These are phyloP conservation scores for Plebejus melissa DNA, from an alignment of 2,888 invertebrate species.

Conservation along the genomic window DNA sequence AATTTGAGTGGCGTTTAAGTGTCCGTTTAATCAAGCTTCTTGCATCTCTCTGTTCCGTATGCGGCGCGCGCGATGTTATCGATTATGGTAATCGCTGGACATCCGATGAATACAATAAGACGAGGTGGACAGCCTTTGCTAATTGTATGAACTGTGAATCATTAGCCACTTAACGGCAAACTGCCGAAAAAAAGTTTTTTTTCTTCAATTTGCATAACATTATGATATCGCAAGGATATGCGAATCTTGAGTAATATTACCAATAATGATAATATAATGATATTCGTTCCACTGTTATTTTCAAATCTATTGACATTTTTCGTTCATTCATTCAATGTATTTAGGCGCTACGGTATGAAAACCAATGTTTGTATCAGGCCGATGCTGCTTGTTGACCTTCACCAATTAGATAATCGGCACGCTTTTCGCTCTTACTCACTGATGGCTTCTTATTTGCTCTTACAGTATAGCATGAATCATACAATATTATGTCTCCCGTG, in stretches of 20 bases:
- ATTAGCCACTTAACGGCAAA: conserved; percentile 63
- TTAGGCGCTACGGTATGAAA: neutral
- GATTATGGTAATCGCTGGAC: conserved; percentile 77
- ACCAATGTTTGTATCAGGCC: neutral
- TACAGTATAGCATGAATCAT: conserved; percentile 67
- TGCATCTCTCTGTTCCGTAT: conserved; percentile 69
- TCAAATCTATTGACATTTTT: no score
- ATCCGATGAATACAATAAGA: conserved; percentile 77
- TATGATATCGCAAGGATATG: neutral
- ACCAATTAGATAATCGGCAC: conserved; percentile 39
- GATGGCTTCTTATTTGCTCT: conserved; percentile 51
- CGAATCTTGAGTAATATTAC: neutral
- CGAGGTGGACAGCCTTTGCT: conserved; percentile 78
- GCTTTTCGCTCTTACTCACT: conserved; percentile 51
- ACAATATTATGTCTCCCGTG: conserved; percentile 56
- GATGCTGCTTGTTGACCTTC: conserved; percentile 29
- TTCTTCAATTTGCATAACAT: neutral
- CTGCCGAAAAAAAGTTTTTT: neutral
- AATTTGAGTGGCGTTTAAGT: neutral
- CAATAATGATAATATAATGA: neutral
- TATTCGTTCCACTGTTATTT: neutral
- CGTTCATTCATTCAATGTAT: neutral
- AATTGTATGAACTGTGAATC: conserved; percentile 77
- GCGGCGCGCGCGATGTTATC: conserved; percentile 72
- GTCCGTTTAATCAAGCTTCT: conserved; percentile 35